Conservation (phyloP, 2,113 vertebrate genomes). For the Rhadina sibilatrix region DNA sequence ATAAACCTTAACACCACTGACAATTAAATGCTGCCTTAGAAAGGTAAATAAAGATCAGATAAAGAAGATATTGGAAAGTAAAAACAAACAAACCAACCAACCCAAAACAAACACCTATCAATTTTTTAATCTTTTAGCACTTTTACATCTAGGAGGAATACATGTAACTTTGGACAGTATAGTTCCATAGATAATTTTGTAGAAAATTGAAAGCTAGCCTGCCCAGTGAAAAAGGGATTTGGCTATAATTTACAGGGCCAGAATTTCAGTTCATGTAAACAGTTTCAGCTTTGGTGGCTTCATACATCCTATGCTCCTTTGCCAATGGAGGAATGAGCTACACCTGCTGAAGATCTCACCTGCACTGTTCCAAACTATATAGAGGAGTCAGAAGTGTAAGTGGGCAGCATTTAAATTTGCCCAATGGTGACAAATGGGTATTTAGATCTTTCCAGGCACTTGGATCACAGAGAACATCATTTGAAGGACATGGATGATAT, state of each 20-base stretch:
- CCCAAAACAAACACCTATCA: neutral
- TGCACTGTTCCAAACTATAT: neutral
- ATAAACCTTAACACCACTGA: neutral
- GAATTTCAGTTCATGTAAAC: neutral
- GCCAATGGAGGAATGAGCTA: neutral
- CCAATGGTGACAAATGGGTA: neutral
- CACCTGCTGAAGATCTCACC: neutral
- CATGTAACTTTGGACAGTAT: neutral
- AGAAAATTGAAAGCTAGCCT: neutral
- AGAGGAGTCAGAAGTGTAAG: neutral
- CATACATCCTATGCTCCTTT: neutral
- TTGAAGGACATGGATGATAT: conserved; percentile 21
- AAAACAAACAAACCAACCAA: neutral
- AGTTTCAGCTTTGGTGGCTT: neutral
- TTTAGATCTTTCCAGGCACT: conserved; percentile 10
- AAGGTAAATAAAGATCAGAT: neutral
- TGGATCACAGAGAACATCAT: neutral
- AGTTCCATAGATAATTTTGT: neutral
- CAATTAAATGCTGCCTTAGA: neutral
- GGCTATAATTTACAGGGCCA: neutral
- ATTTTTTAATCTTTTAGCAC: neutral
- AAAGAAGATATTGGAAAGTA: neutral
- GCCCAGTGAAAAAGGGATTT: neutral
- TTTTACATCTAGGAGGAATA: neutral
- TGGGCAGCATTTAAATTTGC: neutral